Evolutionary conservation across 2,888 invertebrate genomes (phyloP), one percentile per base, ranked within the genome.

Genomic region (Stramonita haemastoma): DNA sequence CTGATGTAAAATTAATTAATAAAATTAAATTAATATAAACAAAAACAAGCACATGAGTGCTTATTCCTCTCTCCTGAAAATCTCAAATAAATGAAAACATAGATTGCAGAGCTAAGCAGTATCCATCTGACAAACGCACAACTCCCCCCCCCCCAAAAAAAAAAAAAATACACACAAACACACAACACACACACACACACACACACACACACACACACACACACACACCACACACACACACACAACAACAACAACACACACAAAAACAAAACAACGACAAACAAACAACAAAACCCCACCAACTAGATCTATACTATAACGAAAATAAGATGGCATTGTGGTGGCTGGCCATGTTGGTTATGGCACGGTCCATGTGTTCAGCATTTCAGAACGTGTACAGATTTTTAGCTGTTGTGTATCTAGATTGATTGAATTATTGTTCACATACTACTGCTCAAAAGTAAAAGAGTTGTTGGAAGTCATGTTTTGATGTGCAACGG

Each of bases 201-300:
- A 46, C 36, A 15, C 29, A 73, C 77, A 87, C 36, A 87, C 87
- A 77, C 46, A 87, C 77, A 56, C n/a, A 77, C 77, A 77, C n/a
- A 87, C 87, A 77, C 15, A 79, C 79, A 87, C n/a, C 26, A 87
- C 57, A 88, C 17, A 81, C 79, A 73, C 15, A 89, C 66, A 84
- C 29, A 36, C 66, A 86, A n/a, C 34, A 34, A n/a, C 29, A 60
- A 22, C 46, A 6, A 8, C 22, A 15, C 56, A 57, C 1, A 73
- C n/a, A n/a, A 36, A 15, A 36, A 84, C 17, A 26, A 84, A 26
- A 34, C 19, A 17, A 2, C 22, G 19, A 32, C 6, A 22, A 22
- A 83, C 6, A 22, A 19, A 83, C 8, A 22, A 11, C 8, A 36
- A 32, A 22, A 83, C 6, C 34, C 13, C 85, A 26, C 56, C 15